Evolutionary conservation across 2,797 vertebrate species (phyloP), one percentile per base, ranked within the genome.

Genomic region (Sebastes taczanowskii): DNA sequence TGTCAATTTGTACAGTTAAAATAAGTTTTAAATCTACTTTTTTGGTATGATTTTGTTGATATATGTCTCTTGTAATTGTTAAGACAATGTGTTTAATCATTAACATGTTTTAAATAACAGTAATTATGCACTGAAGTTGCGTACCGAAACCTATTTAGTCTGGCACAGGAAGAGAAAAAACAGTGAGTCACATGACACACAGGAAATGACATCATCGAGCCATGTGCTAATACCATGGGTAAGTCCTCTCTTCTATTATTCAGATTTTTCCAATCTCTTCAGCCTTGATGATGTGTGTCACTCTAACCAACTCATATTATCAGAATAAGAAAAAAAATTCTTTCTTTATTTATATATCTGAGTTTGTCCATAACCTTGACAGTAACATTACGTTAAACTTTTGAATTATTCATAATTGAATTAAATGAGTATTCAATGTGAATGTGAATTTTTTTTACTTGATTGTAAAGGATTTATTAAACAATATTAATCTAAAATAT

Each of bases 381-480:
- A 16, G 6, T 42, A 42, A 42, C 6, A 16, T 42, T 42, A 0
- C 6, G 0, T 16, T 42, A 0, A 0, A 0, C 13, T 38, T 38
- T 38, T 38, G 13, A 38, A 38, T 38, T 2, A 27, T 27, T 27
- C 27, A 27, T 27, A 27, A 27, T 27, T 27, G 4, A 27, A 42
- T 42, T 42, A 42, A 42, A 42, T 14, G 13, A 42, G 38, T 42
- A 42, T 42, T 42, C 38, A 42, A 14, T 42, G 38, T 42, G 38
- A 42, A 42, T 42, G 38, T 42, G 13, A 42, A 13, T 42, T 42
- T 42, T 38, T 38, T 42, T 42, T 42, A 42, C 38, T 42, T 42
- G 38, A 42, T 42, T 0, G 5, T 14, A 42, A 42, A 14, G 38
- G 38, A 42, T 42, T 42, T 42, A 42, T 42, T 14, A 42, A 42